Percentiles rank a stretch among this genome's conserved stretches.
These are phyloP conservation scores for Polypedilum pembai DNA, from an alignment of 1,140 invertebrate genomes.

Conservation along the genomic window DNA sequence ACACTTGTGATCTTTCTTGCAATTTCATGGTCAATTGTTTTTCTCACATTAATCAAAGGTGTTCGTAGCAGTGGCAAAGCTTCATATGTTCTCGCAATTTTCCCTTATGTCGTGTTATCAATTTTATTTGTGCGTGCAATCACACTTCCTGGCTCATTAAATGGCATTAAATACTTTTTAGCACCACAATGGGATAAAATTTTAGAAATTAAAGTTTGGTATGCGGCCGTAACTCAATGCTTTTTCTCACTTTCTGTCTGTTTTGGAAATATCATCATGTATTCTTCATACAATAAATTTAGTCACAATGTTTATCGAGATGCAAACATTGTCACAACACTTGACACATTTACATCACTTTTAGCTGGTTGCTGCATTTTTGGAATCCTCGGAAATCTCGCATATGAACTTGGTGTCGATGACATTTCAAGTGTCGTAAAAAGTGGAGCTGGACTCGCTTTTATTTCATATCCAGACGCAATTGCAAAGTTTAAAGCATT, in stretches of 20 bases:
- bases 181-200: constrained; percentile 63
- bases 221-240: constrained; percentile 70
- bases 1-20: constrained; percentile 68
- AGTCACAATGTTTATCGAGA: constrained; percentile 70
- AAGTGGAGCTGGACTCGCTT: constrained; percentile 67
- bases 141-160: constrained; percentile 63
- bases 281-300: constrained; percentile 77
- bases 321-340: constrained; percentile 64
- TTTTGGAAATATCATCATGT: constrained; percentile 73
- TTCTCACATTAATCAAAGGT: constrained; percentile 67
- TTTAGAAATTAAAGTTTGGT: constrained; percentile 65
- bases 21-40: constrained; percentile 69
- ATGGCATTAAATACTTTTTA: constrained; percentile 71
- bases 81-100: constrained; percentile 76
- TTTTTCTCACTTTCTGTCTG: constrained; percentile 71
- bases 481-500: constrained; percentile 69
- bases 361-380: constrained; percentile 83
- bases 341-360: constrained; percentile 74
- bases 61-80: constrained; percentile 71
- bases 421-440: constrained; percentile 51
- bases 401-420: constrained; percentile 53
- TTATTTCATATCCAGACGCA: constrained; percentile 84
- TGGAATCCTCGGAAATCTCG: constrained; percentile 70
- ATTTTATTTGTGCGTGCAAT: constrained; percentile 62
- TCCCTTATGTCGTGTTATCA: constrained; percentile 77